A percentile compares a stretch with the other conserved stretches of the same genome.
phyloP scores from a whole-genome alignment of 2,888 invertebrate genomes.

The Macropis europaea region DNA sequence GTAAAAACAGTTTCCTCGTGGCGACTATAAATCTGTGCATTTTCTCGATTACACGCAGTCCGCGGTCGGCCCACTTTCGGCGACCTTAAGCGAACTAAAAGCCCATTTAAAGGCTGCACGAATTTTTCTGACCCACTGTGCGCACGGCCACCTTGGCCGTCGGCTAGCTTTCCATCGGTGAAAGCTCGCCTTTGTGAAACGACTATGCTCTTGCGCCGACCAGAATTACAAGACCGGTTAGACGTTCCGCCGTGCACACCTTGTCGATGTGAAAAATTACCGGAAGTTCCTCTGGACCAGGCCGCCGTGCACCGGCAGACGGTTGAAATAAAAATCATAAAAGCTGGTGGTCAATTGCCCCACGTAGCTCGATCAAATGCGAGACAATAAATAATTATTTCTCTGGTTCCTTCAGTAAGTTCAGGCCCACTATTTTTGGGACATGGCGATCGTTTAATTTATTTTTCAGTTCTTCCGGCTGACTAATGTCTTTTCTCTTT shows the following conservation, averaged over 20 bases:
- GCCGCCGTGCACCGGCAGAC: too few relatives aligned
- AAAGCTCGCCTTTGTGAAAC: constrained; percentile 69
- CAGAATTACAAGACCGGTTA: too few relatives aligned
- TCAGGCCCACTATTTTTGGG: too few relatives aligned
- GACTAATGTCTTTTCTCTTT: too few relatives aligned
- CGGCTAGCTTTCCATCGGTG: constrained; percentile 74
- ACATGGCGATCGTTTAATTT: too few relatives aligned
- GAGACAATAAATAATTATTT: neutral
- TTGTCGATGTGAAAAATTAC: too few relatives aligned
- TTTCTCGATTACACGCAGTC: constrained; percentile 47
- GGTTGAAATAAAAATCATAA: too few relatives aligned
- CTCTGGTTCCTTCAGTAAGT: neutral
- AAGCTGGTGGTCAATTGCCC: too few relatives aligned
- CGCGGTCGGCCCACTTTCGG: constrained; percentile 58
- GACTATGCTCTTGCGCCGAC: neutral
- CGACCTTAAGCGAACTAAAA: constrained; percentile 61
- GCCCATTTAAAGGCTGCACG: constrained; percentile 59
- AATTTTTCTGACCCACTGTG: constrained; percentile 65
- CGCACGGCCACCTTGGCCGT: constrained; percentile 66
- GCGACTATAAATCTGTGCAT: constrained; percentile 35
- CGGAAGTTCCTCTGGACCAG: too few relatives aligned
- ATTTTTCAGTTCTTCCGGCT: too few relatives aligned
- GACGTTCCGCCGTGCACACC: constrained; percentile 41
- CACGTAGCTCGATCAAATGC: too few relatives aligned
- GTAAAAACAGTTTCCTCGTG: neutral